A percentile compares a stretch with the other conserved stretches of the same genome.
phyloP scores from a whole-genome alignment of 2,888 invertebrate genomes.

The Tetrapedia diversipes region DNA sequence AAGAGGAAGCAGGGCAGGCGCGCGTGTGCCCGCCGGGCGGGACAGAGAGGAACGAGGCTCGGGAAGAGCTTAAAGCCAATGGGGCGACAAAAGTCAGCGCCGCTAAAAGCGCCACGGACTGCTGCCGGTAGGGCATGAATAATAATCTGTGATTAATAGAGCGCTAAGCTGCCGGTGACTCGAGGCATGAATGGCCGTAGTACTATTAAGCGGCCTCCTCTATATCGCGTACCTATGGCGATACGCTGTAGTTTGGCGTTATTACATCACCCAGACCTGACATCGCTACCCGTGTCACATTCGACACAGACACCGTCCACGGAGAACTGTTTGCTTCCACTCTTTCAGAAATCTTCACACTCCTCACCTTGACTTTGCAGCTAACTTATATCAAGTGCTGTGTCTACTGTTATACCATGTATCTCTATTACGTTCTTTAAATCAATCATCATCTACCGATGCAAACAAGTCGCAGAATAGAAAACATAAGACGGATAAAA shows the following conservation, averaged over 20 bases:
- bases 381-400: no score
- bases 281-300: slow-evolving; percentile 16
- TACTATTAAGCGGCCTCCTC: slow-evolving; percentile 73
- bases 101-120: slow-evolving; percentile 69
- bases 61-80: slow-evolving; percentile 57
- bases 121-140: slow-evolving; percentile 73
- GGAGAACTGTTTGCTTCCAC: no score
- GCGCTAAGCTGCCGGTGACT: slow-evolving; percentile 77
- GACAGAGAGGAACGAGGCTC: slow-evolving; percentile 14
- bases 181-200: slow-evolving; percentile 77
- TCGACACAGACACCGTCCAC: not conserved
- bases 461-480: no score
- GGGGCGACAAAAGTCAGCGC: slow-evolving; percentile 70
- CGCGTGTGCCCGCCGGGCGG: slow-evolving; percentile 1
- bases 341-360: not conserved
- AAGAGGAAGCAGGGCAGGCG: slow-evolving; percentile 19
- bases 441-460: no score
- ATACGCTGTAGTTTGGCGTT: slow-evolving; percentile 45
- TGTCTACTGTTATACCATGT: no score
- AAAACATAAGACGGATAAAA: no score
- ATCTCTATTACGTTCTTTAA: no score
- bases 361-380: no score
- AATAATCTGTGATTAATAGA: slow-evolving; percentile 80
- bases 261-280: slow-evolving; percentile 42
- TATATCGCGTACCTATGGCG: slow-evolving; percentile 65